Evolutionary conservation across 2,888 invertebrate genomes (phyloP), one percentile per base, ranked within the genome.

Genomic region (Drosophila melanosoma): DNA sequence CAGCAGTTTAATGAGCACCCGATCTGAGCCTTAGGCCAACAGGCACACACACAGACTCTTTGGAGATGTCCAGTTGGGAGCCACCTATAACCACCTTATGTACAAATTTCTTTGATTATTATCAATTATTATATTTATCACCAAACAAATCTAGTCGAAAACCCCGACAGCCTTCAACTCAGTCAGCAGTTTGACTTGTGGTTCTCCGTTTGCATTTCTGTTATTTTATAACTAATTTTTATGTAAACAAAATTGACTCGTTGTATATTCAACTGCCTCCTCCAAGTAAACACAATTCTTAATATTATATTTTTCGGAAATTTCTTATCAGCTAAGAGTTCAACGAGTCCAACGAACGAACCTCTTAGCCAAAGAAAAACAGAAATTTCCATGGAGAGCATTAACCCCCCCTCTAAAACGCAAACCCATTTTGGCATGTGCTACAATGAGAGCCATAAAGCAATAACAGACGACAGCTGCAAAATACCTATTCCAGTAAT

Each of bases 381-480:
- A 62, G 12, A 63, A 74, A 78, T 59, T 67, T 62, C 66, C 51
- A 67, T 77, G 65, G 35, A 23, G 26, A 42, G 33, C 35, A n/a
- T 48, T 29, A 29, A 59, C 38, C 35, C 51, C 48, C 76, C 40
- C 56, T 45, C 45, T 15, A 45, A 15, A 45, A 20, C 45, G 12
- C 20, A 45, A 56, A 23, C 57, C 51, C 45, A 52, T 56, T 81
- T 81, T 81, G 81, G 72, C 78, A 76, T 76, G 77, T 73, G 78
- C 81, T 72, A 61, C 72, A 56, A 58, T 53, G 51, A 67, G 68
- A 60, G 61, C 66, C 74, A 69, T 64, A 74, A 74, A 65, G 68
- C 67, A 69, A 69, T 68, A 84, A 65, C 81, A 74, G 65, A 70
- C 89, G 83, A 84, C 83, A 89, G 84, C 84, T 84, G 87, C 84